Conservation (phyloP, 2,888 invertebrate genomes). For the Conops quadrifasciatus region DNA sequence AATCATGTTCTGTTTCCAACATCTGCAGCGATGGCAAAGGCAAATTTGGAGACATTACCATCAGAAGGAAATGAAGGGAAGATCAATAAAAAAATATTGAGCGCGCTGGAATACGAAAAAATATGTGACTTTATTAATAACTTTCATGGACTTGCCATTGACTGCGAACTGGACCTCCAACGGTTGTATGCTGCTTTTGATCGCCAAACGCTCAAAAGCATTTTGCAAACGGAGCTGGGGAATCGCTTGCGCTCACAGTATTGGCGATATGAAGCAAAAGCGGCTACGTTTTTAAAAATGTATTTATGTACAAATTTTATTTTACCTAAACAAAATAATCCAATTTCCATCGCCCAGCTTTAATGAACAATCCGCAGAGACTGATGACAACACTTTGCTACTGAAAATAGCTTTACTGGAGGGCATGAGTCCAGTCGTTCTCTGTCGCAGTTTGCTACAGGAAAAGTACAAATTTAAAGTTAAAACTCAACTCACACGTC, state of each 20-base stretch:
- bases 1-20: too few relatives aligned
- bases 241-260: constrained; percentile 73
- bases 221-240: constrained; percentile 73
- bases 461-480: constrained; percentile 54
- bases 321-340: neutral
- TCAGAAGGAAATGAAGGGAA: neutral
- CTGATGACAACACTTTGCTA: constrained; percentile 48
- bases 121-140: constrained; percentile 67
- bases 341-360: constrained; percentile 46
- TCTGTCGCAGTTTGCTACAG: constrained; percentile 58
- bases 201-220: constrained; percentile 73
- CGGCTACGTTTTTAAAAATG: constrained; percentile 66
- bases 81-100: constrained; percentile 50
- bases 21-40: too few relatives aligned
- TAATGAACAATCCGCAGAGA: constrained; percentile 46
- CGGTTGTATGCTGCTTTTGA: constrained; percentile 68
- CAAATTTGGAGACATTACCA: too few relatives aligned
- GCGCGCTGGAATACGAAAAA: constrained; percentile 45
- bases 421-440: constrained; percentile 54
- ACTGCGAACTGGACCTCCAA: constrained; percentile 70
- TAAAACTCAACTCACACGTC: constrained; percentile 53
- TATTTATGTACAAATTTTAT: neutral
- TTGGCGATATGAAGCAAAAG: constrained; percentile 69
- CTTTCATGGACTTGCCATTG: constrained; percentile 69
- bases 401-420: constrained; percentile 54